These are phyloP conservation scores for Myzus persicae DNA, from an alignment of 1,140 invertebrate genomes.

Conservation along the genomic window DNA sequence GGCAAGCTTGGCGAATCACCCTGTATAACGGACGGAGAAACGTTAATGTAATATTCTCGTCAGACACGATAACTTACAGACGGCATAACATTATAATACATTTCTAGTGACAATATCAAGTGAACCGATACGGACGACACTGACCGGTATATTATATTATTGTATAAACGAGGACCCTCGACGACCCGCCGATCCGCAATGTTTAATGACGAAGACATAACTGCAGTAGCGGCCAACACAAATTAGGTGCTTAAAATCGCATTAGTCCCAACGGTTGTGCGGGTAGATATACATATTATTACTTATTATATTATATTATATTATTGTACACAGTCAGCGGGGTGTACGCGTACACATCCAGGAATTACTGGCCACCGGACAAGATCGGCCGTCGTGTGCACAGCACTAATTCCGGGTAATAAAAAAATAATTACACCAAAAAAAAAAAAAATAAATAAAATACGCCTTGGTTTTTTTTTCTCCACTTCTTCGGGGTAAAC, in stretches of 20 bases:
- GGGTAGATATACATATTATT: not conserved
- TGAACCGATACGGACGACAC: not conserved
- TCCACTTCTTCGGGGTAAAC: not conserved
- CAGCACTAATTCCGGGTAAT: slow-evolving; percentile 39
- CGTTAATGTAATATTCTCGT: not conserved
- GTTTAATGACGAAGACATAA: not conserved
- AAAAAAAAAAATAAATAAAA: not conserved
- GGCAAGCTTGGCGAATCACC: too few relatives aligned
- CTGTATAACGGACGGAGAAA: not conserved
- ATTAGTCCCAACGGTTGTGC: not conserved
- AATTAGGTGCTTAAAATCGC: slow-evolving; percentile 57
- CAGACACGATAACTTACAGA: not conserved
- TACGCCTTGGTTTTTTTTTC: not conserved
- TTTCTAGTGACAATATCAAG: not conserved
- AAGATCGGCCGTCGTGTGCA: slow-evolving; percentile 9
- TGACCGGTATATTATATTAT: not conserved
- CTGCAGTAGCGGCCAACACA: not conserved
- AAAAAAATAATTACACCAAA: slow-evolving; percentile 49
- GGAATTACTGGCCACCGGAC: slow-evolving; percentile 36
- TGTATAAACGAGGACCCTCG: slow-evolving; percentile 1
- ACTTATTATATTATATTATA: not conserved
- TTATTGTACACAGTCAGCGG: not conserved
- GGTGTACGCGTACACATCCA: not conserved
- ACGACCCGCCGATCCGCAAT: not conserved
- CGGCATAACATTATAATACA: not conserved